A percentile compares a stretch with the other conserved stretches of the same genome.
These are phyloP conservation scores for Macropus fuliginosus DNA, from an alignment of 2,797 vertebrate genomes.

Conservation along the genomic window DNA sequence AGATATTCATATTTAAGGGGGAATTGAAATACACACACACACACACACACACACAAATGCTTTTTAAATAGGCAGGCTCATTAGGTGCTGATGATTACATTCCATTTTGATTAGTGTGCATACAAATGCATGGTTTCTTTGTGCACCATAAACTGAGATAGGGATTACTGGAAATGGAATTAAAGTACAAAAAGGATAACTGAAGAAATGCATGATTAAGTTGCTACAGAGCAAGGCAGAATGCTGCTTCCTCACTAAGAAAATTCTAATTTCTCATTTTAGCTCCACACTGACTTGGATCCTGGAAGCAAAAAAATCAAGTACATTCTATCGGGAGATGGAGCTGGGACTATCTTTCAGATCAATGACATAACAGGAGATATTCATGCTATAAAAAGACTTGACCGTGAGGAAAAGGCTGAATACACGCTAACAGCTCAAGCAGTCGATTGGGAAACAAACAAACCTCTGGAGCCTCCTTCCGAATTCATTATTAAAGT, in stretches of 20 bases:
- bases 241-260: conserved; percentile 58
- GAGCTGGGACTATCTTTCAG: conserved; percentile 98
- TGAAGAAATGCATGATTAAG: conserved; percentile 36
- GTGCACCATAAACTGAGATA: conserved; percentile 34
- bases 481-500: conserved; percentile 99
- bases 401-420: conserved; percentile 98
- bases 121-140: conserved; percentile 52
- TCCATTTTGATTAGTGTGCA: conserved; percentile 70
- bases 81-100: conserved; percentile 73
- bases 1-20: conserved; percentile 57
- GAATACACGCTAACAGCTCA: conserved; percentile 97
- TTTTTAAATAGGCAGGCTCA: conserved; percentile 73
- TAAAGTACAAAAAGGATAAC: conserved; percentile 52
- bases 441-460: conserved; percentile 93
- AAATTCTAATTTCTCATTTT: conserved; percentile 73
- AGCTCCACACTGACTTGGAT: conserved; percentile 98
- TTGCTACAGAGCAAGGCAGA: conserved; percentile 26
- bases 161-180: conserved; percentile 58
- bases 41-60: neutral
- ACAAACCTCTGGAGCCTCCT: conserved; percentile 94
- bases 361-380: conserved; percentile 98
- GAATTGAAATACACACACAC: neutral
- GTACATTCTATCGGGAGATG: conserved; percentile 96
- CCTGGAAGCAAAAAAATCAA: conserved; percentile 94
- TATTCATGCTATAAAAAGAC: conserved; percentile 98